Base-by-base conservation (phyloP, 2,888 invertebrate species). In the Odontomyia ornata region DNA sequence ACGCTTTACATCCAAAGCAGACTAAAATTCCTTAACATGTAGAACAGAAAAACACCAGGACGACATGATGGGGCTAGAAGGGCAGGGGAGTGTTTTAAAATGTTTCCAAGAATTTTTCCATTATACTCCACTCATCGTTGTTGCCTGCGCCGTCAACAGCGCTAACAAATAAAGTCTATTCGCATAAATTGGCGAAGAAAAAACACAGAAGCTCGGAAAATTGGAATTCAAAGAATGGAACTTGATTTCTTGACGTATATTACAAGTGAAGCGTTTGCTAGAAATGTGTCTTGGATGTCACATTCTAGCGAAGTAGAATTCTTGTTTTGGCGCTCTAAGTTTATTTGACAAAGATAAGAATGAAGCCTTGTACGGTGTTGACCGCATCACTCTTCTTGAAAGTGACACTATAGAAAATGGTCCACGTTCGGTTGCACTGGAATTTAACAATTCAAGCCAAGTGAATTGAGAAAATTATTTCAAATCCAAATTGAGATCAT, bases 241-340 rank as follows among this genome's bases (percentile, higher is more conserved):
- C 77, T 77, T 77, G 75, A 77, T 77, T 77, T 75, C 69, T 75
- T 77, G 77, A 77, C 77, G 60, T 77, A 77, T 77, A 77, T 77
- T 77, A 77, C 73, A 62, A 72, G 62, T 72, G 72, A 64, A 64
- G 71, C 64, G 4, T 65, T n/a, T n/a, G 36, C 36, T 18, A n/a
- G 65, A 65, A 36, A 65, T 65, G 65, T 65, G 65, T 65, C 36
- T 65, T 18, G 36, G 36, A 36, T 36, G 36, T 36, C 36, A 36
- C 36, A 36, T 36, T 36, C 36, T 36, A 36, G 36, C 36, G 36
- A 9, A 9, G 36, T 36, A 5, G 36, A 36, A 36, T 36, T 36
- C 9, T 36, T n/a, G n/a, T 46, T n/a, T 46, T 21, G 13, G 13
- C 18, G 0, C 13, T 21, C n/a, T 21, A 1, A 0, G 56, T 56